A percentile compares a stretch with the other conserved stretches of the same genome.
These are phyloP conservation scores for Drosophila ambigua DNA, from an alignment of 1,140 invertebrate genomes.

Conservation along the genomic window DNA sequence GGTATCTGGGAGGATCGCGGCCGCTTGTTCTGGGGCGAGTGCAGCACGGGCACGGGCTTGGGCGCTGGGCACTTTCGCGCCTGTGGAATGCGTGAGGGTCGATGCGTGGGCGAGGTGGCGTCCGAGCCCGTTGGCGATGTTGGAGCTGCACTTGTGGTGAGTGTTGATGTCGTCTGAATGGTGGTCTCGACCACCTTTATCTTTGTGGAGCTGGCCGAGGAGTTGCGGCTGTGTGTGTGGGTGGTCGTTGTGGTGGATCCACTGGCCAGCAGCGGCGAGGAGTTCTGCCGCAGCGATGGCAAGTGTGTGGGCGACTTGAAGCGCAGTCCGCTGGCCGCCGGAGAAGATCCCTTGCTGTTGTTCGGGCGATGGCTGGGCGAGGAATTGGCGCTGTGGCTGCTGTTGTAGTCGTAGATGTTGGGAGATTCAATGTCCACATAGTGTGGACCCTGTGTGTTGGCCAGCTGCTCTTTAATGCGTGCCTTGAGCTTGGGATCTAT, in stretches of 20 bases:
- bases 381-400: constrained; percentile 54
- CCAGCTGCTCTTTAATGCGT: constrained; percentile 90
- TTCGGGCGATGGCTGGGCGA: constrained; percentile 66
- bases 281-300: constrained; percentile 67
- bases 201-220: constrained; percentile 79
- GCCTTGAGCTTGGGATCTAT: constrained; percentile 93
- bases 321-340: constrained; percentile 44
- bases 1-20: constrained; percentile 80
- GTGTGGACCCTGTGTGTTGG: constrained; percentile 84
- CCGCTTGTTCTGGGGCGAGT: constrained; percentile 79
- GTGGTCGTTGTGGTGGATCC: constrained; percentile 48
- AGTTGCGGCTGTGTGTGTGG: constrained; percentile 79
- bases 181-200: constrained; percentile 74
- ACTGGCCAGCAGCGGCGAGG: constrained; percentile 51
- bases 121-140: constrained; percentile 52
- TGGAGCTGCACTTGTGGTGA: constrained; percentile 41
- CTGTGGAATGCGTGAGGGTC: constrained; percentile 83
- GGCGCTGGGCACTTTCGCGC: constrained; percentile 66
- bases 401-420: constrained; percentile 80
- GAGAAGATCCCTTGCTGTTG: constrained; percentile 37
- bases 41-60: constrained; percentile 65
- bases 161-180: constrained; percentile 53
- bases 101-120: constrained; percentile 73
- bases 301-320: constrained; percentile 80
- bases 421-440: constrained; percentile 83